Evolutionary conservation across 2,797 vertebrate genomes (phyloP), one percentile per base, ranked within the genome.

Genomic region (Cynopterus sphinx): DNA sequence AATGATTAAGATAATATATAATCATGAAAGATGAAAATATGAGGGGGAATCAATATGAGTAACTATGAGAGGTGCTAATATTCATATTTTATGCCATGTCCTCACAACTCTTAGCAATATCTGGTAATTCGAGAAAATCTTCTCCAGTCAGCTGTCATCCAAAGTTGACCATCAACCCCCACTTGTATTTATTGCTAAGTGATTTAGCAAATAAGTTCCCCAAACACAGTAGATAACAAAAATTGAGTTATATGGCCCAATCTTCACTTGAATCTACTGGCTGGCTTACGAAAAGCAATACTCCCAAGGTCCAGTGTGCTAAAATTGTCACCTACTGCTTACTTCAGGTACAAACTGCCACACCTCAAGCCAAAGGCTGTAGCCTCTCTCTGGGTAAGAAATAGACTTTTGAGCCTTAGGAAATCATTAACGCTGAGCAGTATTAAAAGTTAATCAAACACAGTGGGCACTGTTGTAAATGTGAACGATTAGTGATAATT

Each of bases 271-370:
- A 85, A 61, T 87, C 70, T 53, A 70, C n/a, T 28, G 2, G 6
- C 33, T 73, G 17, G 9, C 36, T 90, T 93, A 68, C 22, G 33
- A 57, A 82, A 78, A 67, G 41, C 22, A 55, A 51, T 5, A 10
- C 11, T 87, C 55, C 49, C 15, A 33, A 63, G 3, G 22, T 77
- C 61, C 53, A 16, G 5, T 24, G 19, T 82, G 63, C 84, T 91
- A 86, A 96, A 36, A 96, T 88, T 49, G n/a, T 96, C 96, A 95
- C 68, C 98, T 97, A 85, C 59, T 93, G 96, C 77, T 97, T 67
- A 70, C 21, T 97, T 36, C 59, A 87, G 81, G 74, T 16, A 96
- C 90, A 88, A 97, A 90, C 39, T 8, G 46, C 10, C 9, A 10
- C 0, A 24, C 21, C n/a, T 83, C 41, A 53, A 87, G 46, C 49